phyloP scores from a whole-genome alignment of 2,797 vertebrate species.

The Muraenolepis orangiensis region DNA sequence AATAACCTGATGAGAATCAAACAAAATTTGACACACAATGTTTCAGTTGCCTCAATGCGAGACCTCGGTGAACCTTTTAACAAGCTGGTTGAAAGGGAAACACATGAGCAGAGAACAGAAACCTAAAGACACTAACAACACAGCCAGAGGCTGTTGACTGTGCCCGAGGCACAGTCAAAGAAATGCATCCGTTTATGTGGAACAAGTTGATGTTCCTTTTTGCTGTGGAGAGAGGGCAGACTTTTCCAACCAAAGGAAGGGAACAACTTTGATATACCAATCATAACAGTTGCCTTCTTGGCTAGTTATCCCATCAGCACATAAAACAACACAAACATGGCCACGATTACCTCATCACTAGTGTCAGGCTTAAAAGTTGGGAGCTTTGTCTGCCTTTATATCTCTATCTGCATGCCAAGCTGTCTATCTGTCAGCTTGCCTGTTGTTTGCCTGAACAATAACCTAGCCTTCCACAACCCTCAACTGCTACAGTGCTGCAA shows the following conservation, averaged over 20 bases:
- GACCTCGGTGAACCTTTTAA: background rate
- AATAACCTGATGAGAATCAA: constrained; percentile 1
- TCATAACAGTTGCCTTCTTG: background rate
- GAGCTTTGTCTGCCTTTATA: background rate
- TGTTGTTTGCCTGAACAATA: background rate
- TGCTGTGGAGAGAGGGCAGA: background rate
- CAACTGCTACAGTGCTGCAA: background rate
- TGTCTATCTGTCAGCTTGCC: too few relatives aligned
- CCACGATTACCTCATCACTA: background rate
- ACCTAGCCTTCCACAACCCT: background rate
- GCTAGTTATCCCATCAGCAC: background rate
- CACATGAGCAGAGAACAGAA: background rate
- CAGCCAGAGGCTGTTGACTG: too few relatives aligned
- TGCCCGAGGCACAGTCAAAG: too few relatives aligned
- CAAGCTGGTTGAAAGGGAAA: background rate
- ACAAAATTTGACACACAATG: background rate
- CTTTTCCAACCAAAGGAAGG: too few relatives aligned
- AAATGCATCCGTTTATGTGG: background rate
- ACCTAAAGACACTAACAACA: background rate
- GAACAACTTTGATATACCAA: background rate
- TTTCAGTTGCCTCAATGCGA: background rate
- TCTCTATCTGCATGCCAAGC: background rate
- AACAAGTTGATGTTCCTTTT: background rate
- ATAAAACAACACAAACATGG: background rate
- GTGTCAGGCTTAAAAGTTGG: too few relatives aligned